Evolutionary conservation across 2,113 vertebrate genomes (phyloP).

Genomic region (Hippolais icterina): DNA sequence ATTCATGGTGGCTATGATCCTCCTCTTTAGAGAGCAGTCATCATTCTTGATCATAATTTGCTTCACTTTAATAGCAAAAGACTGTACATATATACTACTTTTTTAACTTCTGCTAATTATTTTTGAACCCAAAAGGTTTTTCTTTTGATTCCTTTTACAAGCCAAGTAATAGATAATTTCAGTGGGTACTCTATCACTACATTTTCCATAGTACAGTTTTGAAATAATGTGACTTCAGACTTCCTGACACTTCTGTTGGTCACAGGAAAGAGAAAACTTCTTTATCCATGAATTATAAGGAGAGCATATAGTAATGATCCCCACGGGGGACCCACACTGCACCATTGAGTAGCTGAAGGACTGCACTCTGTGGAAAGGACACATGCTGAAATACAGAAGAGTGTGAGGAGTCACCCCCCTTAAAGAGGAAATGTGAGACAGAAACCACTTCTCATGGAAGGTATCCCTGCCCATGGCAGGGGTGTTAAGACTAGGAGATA

Average conservation of each 20-base stretch:
- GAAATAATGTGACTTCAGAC: neutral
- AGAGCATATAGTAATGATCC: neutral
- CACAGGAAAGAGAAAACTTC: neutral
- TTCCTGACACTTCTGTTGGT: neutral
- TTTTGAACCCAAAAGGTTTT: neutral
- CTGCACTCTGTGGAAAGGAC: neutral
- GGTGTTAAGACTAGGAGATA: no score
- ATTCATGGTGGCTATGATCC: neutral
- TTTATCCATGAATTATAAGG: neutral
- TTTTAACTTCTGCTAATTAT: neutral
- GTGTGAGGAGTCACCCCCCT: neutral
- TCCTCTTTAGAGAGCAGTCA: neutral
- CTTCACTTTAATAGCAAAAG: neutral
- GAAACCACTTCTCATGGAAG: neutral
- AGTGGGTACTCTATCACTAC: neutral
- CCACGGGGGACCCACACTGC: rapidly evolving
- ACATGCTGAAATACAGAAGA: no score
- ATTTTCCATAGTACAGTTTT: neutral
- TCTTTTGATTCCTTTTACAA: neutral
- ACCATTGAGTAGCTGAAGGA: neutral
- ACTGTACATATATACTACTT: neutral
- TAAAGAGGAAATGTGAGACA: neutral
- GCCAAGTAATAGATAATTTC: neutral
- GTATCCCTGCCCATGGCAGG: neutral
- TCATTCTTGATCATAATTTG: neutral